Evolutionary conservation across 2,113 vertebrate species (phyloP).

Genomic region (Edolisoma coerulescens): DNA sequence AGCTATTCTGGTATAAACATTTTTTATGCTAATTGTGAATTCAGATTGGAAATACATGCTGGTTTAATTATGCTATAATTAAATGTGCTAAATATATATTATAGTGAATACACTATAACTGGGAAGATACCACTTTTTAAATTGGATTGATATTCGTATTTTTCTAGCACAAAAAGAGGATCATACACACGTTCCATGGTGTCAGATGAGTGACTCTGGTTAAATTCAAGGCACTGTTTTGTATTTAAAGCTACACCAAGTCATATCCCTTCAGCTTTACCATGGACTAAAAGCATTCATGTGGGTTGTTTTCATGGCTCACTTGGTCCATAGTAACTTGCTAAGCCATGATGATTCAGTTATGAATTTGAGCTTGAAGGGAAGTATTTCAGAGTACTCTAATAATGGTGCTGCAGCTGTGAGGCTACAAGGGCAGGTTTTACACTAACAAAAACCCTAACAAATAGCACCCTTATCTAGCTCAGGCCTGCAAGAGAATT

Average conservation of each 20-base stretch:
- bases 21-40: neutral
- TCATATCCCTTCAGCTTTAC: neutral
- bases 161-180: neutral
- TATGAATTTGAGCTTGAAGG: neutral
- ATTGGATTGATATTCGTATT: neutral
- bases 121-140: neutral
- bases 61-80: neutral
- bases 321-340: neutral
- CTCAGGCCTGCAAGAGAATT: neutral
- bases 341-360: constrained; percentile 14
- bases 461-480: neutral
- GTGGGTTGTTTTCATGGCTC: neutral
- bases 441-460: neutral
- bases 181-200: neutral
- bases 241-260: neutral
- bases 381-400: neutral
- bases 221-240: neutral
- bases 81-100: neutral
- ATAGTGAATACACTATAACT: neutral
- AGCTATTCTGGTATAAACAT: neutral
- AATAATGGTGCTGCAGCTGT: neutral
- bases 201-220: neutral
- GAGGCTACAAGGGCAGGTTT: neutral
- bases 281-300: neutral
- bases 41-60: neutral